Percentiles rank a stretch among this genome's conserved stretches.
phyloP scores from a whole-genome alignment of 2,888 invertebrate species.

The Chloroclystis v-ata region DNA sequence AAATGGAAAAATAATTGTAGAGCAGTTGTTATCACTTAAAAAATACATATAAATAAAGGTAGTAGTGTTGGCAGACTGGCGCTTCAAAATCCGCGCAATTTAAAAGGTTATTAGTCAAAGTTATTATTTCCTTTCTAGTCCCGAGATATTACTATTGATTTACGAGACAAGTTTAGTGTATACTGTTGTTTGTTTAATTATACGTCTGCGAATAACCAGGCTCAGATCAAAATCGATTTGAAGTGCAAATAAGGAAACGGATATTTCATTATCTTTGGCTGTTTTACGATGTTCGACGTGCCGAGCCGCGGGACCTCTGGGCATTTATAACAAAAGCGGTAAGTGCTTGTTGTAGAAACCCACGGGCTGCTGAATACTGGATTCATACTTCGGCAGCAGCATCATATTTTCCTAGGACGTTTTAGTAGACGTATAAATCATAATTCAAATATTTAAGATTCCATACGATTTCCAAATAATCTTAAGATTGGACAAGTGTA shows the following conservation, averaged over 20 bases:
- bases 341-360: not conserved
- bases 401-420: too few relatives aligned
- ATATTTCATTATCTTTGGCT: constrained; percentile 28
- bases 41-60: too few relatives aligned
- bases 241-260: constrained; percentile 46
- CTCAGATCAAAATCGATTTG: constrained; percentile 39
- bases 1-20: too few relatives aligned
- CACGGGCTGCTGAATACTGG: too few relatives aligned
- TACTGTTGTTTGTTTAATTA: constrained; percentile 57
- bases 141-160: constrained; percentile 45
- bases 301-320: not conserved
- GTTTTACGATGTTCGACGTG: constrained; percentile 24
- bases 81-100: not conserved
- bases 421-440: too few relatives aligned
- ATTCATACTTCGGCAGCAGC: too few relatives aligned
- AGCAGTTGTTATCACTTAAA: too few relatives aligned
- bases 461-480: too few relatives aligned
- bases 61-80: too few relatives aligned
- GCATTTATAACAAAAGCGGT: not conserved
- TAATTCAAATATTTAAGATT: too few relatives aligned
- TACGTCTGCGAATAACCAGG: constrained; percentile 39
- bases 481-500: too few relatives aligned
- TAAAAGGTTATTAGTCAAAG: constrained; percentile 2
- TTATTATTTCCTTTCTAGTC: constrained; percentile 25
- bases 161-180: constrained; percentile 49